Percentiles rank a stretch among this genome's conserved stretches.
These are phyloP conservation scores for Choreutis nemorana DNA, from an alignment of 2,888 invertebrate genomes.

Conservation along the genomic window DNA sequence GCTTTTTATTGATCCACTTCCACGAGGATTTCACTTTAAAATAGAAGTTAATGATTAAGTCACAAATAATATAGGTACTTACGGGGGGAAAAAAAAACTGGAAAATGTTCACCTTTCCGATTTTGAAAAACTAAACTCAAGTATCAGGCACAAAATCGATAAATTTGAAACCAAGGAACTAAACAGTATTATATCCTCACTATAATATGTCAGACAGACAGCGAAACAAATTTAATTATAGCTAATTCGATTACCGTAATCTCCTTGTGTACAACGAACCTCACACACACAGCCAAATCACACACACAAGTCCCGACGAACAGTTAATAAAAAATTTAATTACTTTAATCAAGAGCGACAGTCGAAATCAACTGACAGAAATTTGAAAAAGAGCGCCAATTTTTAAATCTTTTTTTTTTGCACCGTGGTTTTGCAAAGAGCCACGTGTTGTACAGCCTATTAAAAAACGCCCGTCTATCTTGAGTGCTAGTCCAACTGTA, in stretches of 20 bases:
- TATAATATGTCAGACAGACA: too few relatives aligned
- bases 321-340: conserved; percentile 1
- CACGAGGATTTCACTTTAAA: too few relatives aligned
- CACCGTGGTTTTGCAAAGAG: conserved; percentile 14
- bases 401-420: conserved; percentile 8
- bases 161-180: too few relatives aligned
- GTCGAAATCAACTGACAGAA: conserved; percentile 4
- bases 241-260: conserved; percentile 54
- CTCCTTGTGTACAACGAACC: conserved; percentile 26
- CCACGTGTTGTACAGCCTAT: conserved; percentile 16
- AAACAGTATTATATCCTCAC: too few relatives aligned
- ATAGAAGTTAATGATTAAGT: too few relatives aligned
- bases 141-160: too few relatives aligned
- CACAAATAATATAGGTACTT: too few relatives aligned
- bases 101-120: too few relatives aligned
- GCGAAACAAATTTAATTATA: conserved; percentile 56
- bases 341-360: too few relatives aligned
- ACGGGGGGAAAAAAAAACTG: too few relatives aligned
- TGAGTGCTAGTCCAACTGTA: conserved; percentile 40
- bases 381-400: conserved; percentile 9
- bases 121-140: too few relatives aligned
- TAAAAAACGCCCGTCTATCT: conserved; percentile 40
- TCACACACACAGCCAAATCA: conserved; percentile 14
- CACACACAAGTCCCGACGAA: conserved; percentile 1
- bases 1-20: too few relatives aligned